Evolutionary conservation across 2,888 invertebrate species (phyloP).

Genomic region (Volucella zonaria): DNA sequence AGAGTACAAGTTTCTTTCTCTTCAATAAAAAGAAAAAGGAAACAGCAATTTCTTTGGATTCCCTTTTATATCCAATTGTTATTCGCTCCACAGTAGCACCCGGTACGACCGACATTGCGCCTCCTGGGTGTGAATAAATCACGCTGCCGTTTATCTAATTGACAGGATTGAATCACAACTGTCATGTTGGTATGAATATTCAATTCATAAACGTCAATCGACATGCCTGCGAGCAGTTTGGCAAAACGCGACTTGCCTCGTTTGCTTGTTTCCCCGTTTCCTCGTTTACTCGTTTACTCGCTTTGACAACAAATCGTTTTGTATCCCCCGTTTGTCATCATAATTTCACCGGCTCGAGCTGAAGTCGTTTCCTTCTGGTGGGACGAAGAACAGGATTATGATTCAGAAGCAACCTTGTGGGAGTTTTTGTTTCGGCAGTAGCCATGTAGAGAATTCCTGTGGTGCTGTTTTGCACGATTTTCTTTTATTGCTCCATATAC

Average conservation of each 20-base stretch:
- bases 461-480: neutral
- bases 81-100: too few relatives aligned
- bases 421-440: constrained; percentile 31
- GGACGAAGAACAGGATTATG: constrained; percentile 59
- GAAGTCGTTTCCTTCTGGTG: constrained; percentile 38
- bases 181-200: constrained; percentile 71
- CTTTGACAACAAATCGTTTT: constrained; percentile 70
- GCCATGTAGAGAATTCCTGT: neutral
- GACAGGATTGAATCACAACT: constrained; percentile 70
- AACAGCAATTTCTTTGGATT: too few relatives aligned
- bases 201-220: constrained; percentile 73
- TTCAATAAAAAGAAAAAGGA: too few relatives aligned
- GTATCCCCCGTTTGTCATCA: constrained; percentile 67
- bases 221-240: constrained; percentile 58
- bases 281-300: constrained; percentile 52
- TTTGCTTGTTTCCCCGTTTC: too few relatives aligned
- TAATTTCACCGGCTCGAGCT: constrained; percentile 43
- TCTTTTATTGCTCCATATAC: constrained; percentile 35
- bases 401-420: constrained; percentile 42
- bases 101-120: neutral
- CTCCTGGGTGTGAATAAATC: constrained; percentile 57
- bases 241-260: constrained; percentile 32
- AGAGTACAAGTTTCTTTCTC: too few relatives aligned
- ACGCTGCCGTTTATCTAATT: constrained; percentile 66
- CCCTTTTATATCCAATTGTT: neutral